Evolutionary conservation across 2,888 invertebrate species (phyloP), one percentile per base, ranked within the genome.

Genomic region (Epirrita christyi): DNA sequence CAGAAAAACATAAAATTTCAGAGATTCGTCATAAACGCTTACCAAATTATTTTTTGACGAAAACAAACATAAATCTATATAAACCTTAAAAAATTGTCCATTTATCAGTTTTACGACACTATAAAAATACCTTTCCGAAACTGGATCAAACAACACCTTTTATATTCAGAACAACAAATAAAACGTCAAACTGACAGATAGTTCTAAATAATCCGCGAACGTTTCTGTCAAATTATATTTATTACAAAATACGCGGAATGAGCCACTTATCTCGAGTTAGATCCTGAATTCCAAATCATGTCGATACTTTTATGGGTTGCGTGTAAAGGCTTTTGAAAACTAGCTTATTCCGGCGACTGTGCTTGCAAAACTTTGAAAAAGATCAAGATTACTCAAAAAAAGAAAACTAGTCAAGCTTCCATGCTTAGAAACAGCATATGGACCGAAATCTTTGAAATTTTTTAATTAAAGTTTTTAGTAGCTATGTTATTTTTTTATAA

Each of bases 211-310:
- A 21, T 21, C 21, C 21, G 21, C 21, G 21, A 21, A 21, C 21
- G 21, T 21, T 21, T 32, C 32, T 11, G 11, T 11, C 36, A 11
- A 6, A 36, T 11, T n/a, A 54, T 54, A 64, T 66, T 63, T 66
- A 64, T 63, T 34, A 60, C 34, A 28, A 43, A 60, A 64, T 68
- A 64, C 66, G 47, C 34, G 50, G 68, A 68, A 68, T 64, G 68
- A 61, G 63, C 64, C 62, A 68, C 46, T 63, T 63, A 68, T 68
- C 66, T 58, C 46, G 46, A 56, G 59, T 64, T 66, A 68, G 66
- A 68, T 68, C 64, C 66, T 40, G 50, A 60, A 64, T 63, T 56
- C 66, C 64, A 15, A 61, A 54, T 56, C 60, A 55, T 44, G 51
- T 47, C 59, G 44, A 59, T 59, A 50, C 59, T 50, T 59, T 59